These are phyloP conservation scores for Sarotherodon lohbergeri DNA, from an alignment of 2,113 vertebrate species.

Conservation along the genomic window DNA sequence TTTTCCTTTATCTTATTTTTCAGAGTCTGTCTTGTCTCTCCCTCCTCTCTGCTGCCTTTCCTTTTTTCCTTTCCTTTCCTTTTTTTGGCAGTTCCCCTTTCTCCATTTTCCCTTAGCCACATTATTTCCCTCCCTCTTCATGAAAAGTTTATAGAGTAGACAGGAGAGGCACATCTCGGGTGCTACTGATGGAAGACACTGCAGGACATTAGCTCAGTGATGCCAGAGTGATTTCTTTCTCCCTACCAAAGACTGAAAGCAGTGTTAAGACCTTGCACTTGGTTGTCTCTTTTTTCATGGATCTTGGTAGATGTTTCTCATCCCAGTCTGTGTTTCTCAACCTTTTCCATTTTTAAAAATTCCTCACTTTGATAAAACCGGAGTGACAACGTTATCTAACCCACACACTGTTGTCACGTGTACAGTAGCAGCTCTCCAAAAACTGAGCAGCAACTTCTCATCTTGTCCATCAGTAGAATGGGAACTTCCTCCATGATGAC, in stretches of 20 bases:
- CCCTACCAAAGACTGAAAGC: conserved; percentile 25
- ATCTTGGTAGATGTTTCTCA: background rate
- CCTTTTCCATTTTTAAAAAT: background rate
- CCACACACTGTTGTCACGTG: background rate
- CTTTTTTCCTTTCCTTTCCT: background rate
- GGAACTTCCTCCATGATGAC: background rate
- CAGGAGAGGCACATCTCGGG: conserved; percentile 14
- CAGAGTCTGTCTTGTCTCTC: conserved; percentile 7
- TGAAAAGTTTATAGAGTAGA: conserved; percentile 47
- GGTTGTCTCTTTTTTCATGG: conserved; percentile 2
- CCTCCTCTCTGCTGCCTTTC: background rate
- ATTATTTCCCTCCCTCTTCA: conserved; percentile 14
- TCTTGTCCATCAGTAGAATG: background rate
- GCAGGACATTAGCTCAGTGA: conserved; percentile 43
- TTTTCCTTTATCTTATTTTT: conserved; percentile 34
- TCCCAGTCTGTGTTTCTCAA: background rate
- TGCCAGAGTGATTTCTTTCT: conserved; percentile 31
- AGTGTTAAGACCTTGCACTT: conserved; percentile 10
- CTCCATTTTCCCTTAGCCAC: conserved; percentile 5
- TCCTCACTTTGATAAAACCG: background rate
- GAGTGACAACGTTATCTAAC: background rate
- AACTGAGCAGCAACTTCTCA: background rate
- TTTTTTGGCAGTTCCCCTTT: conserved; percentile 14
- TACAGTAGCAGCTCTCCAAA: background rate
- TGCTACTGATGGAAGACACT: conserved; percentile 31